A percentile compares a stretch with the other conserved stretches of the same genome.
Conservation (phyloP, 2,797 vertebrate species). For the Aphelocoma californica region DNA sequence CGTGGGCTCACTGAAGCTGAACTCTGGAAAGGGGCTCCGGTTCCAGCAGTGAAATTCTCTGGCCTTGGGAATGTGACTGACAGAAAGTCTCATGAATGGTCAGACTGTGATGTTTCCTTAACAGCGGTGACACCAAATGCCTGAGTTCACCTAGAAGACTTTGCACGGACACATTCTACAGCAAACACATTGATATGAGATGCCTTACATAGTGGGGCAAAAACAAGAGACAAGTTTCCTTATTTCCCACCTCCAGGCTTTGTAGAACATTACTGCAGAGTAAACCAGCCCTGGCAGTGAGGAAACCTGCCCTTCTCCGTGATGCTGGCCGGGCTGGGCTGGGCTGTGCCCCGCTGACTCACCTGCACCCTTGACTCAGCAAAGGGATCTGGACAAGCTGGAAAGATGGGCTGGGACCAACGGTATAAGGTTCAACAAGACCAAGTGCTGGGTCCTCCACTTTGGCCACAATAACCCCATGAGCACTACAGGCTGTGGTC, state of each 20-base stretch:
- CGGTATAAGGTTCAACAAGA: not conserved
- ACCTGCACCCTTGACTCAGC: not conserved
- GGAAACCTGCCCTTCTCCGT: not conserved
- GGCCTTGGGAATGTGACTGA: not conserved
- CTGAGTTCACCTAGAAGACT: not conserved
- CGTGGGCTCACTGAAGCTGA: not conserved
- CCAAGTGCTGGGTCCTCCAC: not conserved
- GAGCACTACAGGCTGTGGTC: not conserved
- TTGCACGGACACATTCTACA: not conserved
- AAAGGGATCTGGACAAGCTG: not conserved
- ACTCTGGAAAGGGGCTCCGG: accelerated
- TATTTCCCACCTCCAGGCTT: not conserved
- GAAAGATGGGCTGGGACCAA: not conserved
- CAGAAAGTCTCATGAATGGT: not conserved
- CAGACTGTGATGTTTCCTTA: not conserved
- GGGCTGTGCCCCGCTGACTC: not conserved
- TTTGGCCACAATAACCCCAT: not conserved
- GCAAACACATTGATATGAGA: not conserved
- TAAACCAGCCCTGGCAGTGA: not conserved
- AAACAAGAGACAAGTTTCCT: not conserved
- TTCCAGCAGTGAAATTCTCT: not conserved
- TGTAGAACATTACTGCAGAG: too few relatives aligned
- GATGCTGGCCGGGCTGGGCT: accelerated
- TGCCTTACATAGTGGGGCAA: not conserved
- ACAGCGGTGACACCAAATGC: accelerated